Evolutionary conservation across 1,140 invertebrate species (phyloP).

Genomic region (Drosophila santomea): DNA sequence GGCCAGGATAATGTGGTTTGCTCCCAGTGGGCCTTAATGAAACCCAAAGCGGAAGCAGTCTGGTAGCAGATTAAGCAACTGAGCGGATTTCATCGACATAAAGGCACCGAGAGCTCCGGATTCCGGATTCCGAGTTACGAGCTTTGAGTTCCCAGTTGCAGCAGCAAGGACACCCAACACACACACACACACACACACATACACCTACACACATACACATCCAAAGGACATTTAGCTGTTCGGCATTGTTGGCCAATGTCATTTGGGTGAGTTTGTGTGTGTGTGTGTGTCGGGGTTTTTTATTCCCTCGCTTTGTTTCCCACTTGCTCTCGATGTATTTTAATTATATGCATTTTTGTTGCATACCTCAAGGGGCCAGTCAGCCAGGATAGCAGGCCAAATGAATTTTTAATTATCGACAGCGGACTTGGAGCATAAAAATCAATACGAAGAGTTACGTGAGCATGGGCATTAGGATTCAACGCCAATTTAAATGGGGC

Average conservation of each 20-base stretch:
- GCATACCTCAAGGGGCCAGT: constrained; percentile 59
- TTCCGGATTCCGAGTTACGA: background rate
- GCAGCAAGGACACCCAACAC: background rate
- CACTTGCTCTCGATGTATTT: constrained; percentile 52
- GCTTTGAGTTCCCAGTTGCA: constrained; percentile 6
- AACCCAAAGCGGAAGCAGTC: constrained; percentile 78
- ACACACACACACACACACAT: no score
- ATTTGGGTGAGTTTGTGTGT: background rate
- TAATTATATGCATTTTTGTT: constrained; percentile 81
- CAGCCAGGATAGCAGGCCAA: constrained; percentile 38
- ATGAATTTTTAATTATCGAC: constrained; percentile 82
- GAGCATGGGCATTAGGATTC: constrained; percentile 43
- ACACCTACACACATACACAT: background rate
- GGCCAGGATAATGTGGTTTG: constrained; percentile 65
- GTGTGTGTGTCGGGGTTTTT: constrained; percentile 7
- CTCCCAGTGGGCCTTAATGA: constrained; percentile 68
- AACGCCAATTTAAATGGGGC: constrained; percentile 22
- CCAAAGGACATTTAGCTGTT: constrained; percentile 37
- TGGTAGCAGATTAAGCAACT: constrained; percentile 78
- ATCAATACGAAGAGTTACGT: constrained; percentile 55
- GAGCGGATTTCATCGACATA: constrained; percentile 77
- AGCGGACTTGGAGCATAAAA: constrained; percentile 45
- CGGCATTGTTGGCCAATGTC: constrained; percentile 36
- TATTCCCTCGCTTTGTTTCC: constrained; percentile 9
- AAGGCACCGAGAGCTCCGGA: constrained; percentile 37